A percentile compares a stretch with the other conserved stretches of the same genome.
Evolutionary conservation across 2,888 invertebrate species (phyloP).

Genomic region (Anagyrus pseudococci): DNA sequence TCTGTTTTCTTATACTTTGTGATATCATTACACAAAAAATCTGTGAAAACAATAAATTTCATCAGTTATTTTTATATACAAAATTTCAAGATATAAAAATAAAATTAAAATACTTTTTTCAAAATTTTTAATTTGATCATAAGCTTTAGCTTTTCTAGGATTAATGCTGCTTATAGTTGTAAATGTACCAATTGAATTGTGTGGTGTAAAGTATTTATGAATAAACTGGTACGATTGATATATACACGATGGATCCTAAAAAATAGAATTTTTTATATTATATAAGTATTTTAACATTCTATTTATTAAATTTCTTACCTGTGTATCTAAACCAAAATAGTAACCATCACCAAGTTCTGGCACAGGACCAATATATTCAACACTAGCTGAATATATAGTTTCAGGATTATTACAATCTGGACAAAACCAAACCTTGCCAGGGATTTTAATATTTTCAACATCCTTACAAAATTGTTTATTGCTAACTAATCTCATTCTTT

Average conservation of each 20-base stretch:
- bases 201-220: slow-evolving; percentile 43
- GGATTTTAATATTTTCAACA: slow-evolving; percentile 49
- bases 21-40: slow-evolving; percentile 34
- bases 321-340: slow-evolving; percentile 67
- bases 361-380: slow-evolving; percentile 66
- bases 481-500: slow-evolving; percentile 64
- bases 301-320: slow-evolving; percentile 60
- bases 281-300: slow-evolving; percentile 14
- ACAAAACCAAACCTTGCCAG: slow-evolving; percentile 48
- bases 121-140: slow-evolving; percentile 29
- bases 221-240: too few relatives aligned
- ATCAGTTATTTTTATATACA: too few relatives aligned
- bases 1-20: slow-evolving; percentile 28
- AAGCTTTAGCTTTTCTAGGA: slow-evolving; percentile 41
- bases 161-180: slow-evolving; percentile 48
- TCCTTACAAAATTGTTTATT: slow-evolving; percentile 62
- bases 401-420: slow-evolving; percentile 34
- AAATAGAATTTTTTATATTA: too few relatives aligned
- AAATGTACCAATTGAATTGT: slow-evolving; percentile 44
- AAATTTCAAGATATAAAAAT: too few relatives aligned
- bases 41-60: slow-evolving; percentile 35
- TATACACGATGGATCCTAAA: too few relatives aligned
- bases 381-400: slow-evolving; percentile 55
- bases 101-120: slow-evolving; percentile 41
- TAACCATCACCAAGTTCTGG: slow-evolving; percentile 64